These are phyloP conservation scores for Noctilio leporinus DNA, from an alignment of 2,113 vertebrate genomes.

Conservation along the genomic window DNA sequence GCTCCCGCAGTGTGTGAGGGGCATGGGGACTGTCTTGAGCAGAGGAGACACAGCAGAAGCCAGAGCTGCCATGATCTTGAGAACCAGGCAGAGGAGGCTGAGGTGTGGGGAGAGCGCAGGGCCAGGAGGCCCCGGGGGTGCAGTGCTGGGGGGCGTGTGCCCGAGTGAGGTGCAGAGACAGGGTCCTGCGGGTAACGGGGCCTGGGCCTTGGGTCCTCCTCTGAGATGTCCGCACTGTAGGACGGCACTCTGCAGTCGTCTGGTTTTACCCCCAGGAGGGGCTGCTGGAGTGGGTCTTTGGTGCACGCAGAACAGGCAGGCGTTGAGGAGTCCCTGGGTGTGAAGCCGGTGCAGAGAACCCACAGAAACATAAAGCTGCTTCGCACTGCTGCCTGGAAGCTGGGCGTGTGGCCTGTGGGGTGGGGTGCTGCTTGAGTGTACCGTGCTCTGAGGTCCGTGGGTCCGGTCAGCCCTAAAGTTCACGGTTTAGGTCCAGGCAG, in stretches of 20 bases:
- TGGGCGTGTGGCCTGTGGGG: neutral
- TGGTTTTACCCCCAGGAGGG: neutral
- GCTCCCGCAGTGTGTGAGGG: neutral
- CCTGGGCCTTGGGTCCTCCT: neutral
- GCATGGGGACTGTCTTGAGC: neutral
- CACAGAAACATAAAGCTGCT: neutral
- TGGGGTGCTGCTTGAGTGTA: neutral
- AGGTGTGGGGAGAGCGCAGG: neutral
- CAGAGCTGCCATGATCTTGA: neutral
- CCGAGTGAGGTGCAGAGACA: neutral
- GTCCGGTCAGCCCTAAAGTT: neutral
- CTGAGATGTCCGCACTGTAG: neutral
- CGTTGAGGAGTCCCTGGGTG: neutral
- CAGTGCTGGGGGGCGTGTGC: neutral
- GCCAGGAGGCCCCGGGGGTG: fast-evolving
- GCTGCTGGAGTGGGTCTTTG: neutral
- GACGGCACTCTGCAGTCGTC: neutral
- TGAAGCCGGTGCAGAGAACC: neutral
- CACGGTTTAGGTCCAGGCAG: neutral
- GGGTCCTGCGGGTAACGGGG: neutral
- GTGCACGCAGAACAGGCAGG: too few species aligned
- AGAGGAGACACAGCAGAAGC: neutral
- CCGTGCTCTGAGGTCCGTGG: too few species aligned
- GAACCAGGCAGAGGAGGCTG: fast-evolving
- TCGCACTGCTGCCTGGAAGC: neutral